phyloP scores from a whole-genome alignment of 1,140 invertebrate species.

The Gryon sp. region DNA sequence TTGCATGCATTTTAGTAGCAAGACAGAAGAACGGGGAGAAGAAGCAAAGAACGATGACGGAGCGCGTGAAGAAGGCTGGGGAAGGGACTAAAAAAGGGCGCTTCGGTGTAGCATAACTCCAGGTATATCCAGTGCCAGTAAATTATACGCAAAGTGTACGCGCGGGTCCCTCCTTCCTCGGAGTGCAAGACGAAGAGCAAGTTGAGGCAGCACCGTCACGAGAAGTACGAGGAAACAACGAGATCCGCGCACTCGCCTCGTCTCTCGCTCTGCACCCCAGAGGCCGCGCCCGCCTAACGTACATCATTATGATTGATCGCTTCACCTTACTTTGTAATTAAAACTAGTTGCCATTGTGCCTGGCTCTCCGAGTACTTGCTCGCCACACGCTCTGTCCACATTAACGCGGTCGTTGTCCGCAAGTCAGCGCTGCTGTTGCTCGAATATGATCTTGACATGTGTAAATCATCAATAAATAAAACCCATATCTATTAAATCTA shows the following conservation, averaged over 20 bases:
- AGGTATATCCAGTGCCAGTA: constrained; percentile 79
- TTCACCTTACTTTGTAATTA: constrained; percentile 81
- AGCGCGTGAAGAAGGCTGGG: constrained; percentile 47
- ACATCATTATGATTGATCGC: constrained; percentile 81
- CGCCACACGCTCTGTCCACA: constrained; percentile 67
- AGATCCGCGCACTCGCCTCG: constrained; percentile 55
- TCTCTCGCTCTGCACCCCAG: constrained; percentile 71
- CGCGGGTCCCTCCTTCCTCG: constrained; percentile 72
- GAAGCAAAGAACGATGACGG: constrained; percentile 34
- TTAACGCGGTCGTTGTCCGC: constrained; percentile 67
- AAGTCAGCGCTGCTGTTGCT: constrained; percentile 14
- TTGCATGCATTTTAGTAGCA: constrained; percentile 39
- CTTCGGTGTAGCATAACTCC: constrained; percentile 77
- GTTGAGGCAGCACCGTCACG: constrained; percentile 46
- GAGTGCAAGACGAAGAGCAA: constrained; percentile 60
- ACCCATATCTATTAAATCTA: too few relatives aligned
- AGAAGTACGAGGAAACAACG: constrained; percentile 56
- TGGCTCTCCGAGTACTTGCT: constrained; percentile 51
- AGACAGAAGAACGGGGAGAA: constrained; percentile 51
- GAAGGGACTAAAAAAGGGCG: too few relatives aligned
- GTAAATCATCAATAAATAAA: neutral
- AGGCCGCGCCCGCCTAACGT: constrained; percentile 78
- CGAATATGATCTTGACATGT: neutral
- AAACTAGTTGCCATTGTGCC: constrained; percentile 80
- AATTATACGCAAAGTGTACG: constrained; percentile 80